phyloP scores from a whole-genome alignment of 2,797 vertebrate species.

The Coregonus sp. region DNA sequence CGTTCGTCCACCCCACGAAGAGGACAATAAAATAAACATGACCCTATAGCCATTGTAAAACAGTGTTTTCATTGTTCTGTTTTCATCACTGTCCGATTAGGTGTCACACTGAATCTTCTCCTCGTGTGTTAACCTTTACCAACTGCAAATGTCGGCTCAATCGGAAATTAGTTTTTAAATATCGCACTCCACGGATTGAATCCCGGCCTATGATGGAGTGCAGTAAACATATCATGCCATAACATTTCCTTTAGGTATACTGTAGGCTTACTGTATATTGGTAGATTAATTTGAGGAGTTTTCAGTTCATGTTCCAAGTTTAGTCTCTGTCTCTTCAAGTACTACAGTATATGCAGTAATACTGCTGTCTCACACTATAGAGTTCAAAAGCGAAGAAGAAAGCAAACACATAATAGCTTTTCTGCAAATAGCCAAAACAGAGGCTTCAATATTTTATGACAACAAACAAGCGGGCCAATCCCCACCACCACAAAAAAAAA shows the following conservation, averaged over 20 bases:
- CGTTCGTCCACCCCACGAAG: not conserved
- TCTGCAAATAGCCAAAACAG: slow-evolving; percentile 37
- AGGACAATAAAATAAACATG: not conserved
- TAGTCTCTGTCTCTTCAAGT: not conserved
- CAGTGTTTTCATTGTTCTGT: not conserved
- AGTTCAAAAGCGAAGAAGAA: slow-evolving; percentile 47
- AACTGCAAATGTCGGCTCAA: not conserved
- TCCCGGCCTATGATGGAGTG: not conserved
- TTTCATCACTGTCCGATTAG: not conserved
- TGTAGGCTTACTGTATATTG: not conserved
- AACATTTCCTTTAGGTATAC: not conserved
- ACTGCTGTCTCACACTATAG: slow-evolving; percentile 29
- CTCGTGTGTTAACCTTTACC: not conserved
- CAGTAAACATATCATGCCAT: not conserved
- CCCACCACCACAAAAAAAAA: slow-evolving; percentile 14
- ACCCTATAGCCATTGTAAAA: not conserved
- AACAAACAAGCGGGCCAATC: slow-evolving; percentile 62
- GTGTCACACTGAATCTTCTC: not conserved
- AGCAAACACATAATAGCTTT: slow-evolving; percentile 47
- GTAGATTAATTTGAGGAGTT: not conserved
- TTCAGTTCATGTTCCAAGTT: not conserved
- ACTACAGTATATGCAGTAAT: not conserved
- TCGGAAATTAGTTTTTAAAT: not conserved
- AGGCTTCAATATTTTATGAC: slow-evolving; percentile 61
- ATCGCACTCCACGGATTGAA: not conserved